Evolutionary conservation across 1,140 invertebrate species (phyloP).

Genomic region (Dinoponera quadriceps): DNA sequence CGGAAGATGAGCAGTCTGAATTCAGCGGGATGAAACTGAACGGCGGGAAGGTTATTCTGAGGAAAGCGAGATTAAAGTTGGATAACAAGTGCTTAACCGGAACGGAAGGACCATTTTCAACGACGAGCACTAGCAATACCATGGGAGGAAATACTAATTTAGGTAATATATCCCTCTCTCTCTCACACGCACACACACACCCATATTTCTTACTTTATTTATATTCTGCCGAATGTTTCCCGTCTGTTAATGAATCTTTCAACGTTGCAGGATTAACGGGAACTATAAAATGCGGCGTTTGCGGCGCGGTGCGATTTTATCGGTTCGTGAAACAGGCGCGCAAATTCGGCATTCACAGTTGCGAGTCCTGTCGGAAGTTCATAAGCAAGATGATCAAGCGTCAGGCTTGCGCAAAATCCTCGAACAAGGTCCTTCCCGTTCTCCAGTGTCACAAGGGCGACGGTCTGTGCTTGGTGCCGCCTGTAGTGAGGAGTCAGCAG

Average conservation of each 20-base stretch:
- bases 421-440: conserved; percentile 83
- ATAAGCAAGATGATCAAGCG: conserved; percentile 92
- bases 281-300: conserved; percentile 92
- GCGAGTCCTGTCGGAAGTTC: conserved; percentile 94
- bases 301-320: conserved; percentile 91
- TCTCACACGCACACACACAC: not conserved
- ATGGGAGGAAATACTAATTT: conserved; percentile 77
- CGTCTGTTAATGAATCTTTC: conserved; percentile 28
- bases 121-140: conserved; percentile 81
- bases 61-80: conserved; percentile 90
- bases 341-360: conserved; percentile 94
- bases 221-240: not conserved
- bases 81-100: conserved; percentile 86
- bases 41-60: conserved; percentile 89
- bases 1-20: conserved; percentile 84
- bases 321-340: conserved; percentile 91
- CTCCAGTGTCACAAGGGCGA: conserved; percentile 90
- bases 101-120: conserved; percentile 89
- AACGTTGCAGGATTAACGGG: conserved; percentile 85
- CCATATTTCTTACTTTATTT: conserved; percentile 17
- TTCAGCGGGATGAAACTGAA: conserved; percentile 84
- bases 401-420: conserved; percentile 87
- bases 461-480: conserved; percentile 90
- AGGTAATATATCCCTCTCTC: conserved; percentile 58
- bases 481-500: conserved; percentile 89